These are phyloP conservation scores for Drosophila dives DNA, from an alignment of 2,888 invertebrate genomes.

Conservation along the genomic window DNA sequence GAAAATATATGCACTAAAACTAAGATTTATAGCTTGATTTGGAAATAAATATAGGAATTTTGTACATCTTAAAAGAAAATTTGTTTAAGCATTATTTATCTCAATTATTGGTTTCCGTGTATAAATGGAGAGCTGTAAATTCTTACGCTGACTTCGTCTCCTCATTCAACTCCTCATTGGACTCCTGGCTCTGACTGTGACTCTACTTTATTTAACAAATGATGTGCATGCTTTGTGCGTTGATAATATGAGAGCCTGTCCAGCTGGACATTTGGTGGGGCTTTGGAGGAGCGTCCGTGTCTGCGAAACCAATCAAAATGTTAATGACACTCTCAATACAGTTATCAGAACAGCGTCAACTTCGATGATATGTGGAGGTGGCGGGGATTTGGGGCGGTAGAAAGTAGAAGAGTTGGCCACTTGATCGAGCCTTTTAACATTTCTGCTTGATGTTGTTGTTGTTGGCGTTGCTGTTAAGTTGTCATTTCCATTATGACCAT, in stretches of 20 bases:
- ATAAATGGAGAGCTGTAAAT: constrained; percentile 8
- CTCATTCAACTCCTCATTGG: neutral
- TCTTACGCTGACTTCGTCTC: constrained; percentile 21
- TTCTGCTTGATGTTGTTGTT: constrained; percentile 37
- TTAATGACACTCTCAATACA: constrained; percentile 85
- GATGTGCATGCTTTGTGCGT: constrained; percentile 70
- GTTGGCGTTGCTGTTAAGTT: constrained; percentile 73
- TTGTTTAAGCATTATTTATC: neutral
- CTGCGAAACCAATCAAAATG: constrained; percentile 82
- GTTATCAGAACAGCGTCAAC: constrained; percentile 73
- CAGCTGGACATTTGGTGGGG: constrained; percentile 12
- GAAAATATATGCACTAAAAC: neutral
- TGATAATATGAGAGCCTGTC: constrained; percentile 63
- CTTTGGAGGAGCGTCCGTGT: constrained; percentile 21
- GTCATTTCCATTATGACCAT: constrained; percentile 83
- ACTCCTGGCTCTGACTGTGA: constrained; percentile 19
- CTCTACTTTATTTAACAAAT: constrained; percentile 74
- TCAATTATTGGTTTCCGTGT: neutral
- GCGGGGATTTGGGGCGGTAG: neutral
- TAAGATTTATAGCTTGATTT: neutral
- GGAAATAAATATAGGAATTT: neutral
- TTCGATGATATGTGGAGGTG: constrained; percentile 24
- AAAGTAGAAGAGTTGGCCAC: constrained; percentile 26
- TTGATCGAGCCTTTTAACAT: constrained; percentile 74
- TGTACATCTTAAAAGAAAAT: neutral